These are phyloP conservation scores for Cuniculus paca DNA, from an alignment of 2,797 vertebrate species.

Conservation along the genomic window DNA sequence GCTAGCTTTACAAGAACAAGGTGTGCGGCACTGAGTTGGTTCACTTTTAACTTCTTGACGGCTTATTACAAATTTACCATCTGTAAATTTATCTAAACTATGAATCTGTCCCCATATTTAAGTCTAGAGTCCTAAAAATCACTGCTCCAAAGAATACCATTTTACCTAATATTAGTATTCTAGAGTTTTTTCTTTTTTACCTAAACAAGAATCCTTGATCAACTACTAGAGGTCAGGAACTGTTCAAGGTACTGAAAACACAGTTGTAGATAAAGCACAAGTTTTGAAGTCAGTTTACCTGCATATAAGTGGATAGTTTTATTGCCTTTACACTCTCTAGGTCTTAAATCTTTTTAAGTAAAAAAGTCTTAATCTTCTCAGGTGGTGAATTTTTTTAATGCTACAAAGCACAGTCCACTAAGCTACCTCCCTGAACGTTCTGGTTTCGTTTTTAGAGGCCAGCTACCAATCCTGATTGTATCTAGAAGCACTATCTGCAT, in stretches of 20 bases:
- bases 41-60: background rate
- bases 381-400: background rate
- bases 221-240: background rate
- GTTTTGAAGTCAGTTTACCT: background rate
- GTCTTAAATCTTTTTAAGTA: background rate
- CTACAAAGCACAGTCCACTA: background rate
- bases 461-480: background rate
- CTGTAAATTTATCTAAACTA: background rate
- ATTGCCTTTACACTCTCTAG: background rate
- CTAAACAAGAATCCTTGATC: no score
- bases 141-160: background rate
- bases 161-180: background rate
- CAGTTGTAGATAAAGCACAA: background rate
- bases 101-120: background rate
- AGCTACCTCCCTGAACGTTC: background rate
- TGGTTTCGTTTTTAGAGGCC: slow-evolving; percentile 9
- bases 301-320: background rate
- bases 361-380: slow-evolving; percentile 24
- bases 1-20: background rate
- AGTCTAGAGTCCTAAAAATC: background rate
- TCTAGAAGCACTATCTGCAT: background rate
- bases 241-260: background rate
- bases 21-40: background rate
- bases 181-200: background rate
- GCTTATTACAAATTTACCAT: background rate